These are phyloP conservation scores for Phycodurus eques DNA, from an alignment of 2,113 vertebrate genomes.

Conservation along the genomic window DNA sequence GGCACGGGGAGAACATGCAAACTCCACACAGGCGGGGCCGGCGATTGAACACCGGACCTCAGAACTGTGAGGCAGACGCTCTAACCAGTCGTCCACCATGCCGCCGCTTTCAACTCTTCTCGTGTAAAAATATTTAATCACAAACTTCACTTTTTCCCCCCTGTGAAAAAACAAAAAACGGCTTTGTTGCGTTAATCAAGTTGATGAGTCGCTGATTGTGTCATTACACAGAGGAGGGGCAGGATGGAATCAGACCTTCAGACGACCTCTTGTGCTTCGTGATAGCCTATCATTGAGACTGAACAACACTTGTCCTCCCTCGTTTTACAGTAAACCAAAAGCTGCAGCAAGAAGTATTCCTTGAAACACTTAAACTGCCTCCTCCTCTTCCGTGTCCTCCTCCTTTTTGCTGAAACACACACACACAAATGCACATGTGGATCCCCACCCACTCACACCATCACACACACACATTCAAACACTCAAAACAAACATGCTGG, in stretches of 20 bases:
- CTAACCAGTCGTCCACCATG: too few relatives aligned
- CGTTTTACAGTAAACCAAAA: constrained; percentile 35
- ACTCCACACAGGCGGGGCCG: too few relatives aligned
- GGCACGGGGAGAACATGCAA: too few relatives aligned
- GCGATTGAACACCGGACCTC: too few relatives aligned
- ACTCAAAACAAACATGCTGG: constrained; percentile 60
- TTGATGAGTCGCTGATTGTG: constrained; percentile 1
- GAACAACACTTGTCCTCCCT: constrained; percentile 23
- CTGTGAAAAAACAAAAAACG: neutral
- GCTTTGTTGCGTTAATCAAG: neutral
- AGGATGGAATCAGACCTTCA: constrained; percentile 23
- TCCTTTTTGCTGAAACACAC: constrained; percentile 17
- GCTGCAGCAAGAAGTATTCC: constrained; percentile 10
- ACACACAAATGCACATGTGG: constrained; percentile 15
- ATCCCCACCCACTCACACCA: constrained; percentile 40
- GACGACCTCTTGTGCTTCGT: constrained; percentile 3
- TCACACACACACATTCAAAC: constrained; percentile 43
- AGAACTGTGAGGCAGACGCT: too few relatives aligned
- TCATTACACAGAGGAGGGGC: neutral
- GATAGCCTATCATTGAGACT: constrained; percentile 35
- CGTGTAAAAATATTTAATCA: neutral
- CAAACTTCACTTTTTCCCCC: neutral
- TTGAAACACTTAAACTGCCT: constrained; percentile 11
- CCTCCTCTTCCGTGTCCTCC: constrained; percentile 11
- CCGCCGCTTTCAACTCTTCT: neutral